Percentiles rank a stretch among this genome's conserved stretches.
Evolutionary conservation across 1,140 invertebrate genomes (phyloP).

Genomic region (Elysia chlorotica): DNA sequence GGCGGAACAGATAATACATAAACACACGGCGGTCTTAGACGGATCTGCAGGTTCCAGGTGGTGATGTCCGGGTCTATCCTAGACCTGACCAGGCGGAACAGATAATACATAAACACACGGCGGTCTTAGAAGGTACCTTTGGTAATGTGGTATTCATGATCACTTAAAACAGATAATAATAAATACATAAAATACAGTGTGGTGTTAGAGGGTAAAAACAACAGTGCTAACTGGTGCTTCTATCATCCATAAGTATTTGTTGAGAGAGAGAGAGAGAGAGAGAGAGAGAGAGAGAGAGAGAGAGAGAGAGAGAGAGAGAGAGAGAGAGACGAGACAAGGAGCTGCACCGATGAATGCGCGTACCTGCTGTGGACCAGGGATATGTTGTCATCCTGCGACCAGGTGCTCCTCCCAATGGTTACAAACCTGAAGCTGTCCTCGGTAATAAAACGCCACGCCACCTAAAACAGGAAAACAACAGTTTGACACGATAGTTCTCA

Average conservation of each 20-base stretch:
- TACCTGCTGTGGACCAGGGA: slow-evolving; percentile 56
- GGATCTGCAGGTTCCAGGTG: slow-evolving; percentile 30
- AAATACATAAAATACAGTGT: neutral
- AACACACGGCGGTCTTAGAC: slow-evolving; percentile 17
- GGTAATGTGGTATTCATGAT: neutral
- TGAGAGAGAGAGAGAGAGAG: neutral
- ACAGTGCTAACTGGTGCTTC: neutral
- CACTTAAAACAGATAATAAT: neutral
- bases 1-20: neutral
- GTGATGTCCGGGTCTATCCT: slow-evolving; percentile 4
- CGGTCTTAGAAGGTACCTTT: slow-evolving; percentile 17
- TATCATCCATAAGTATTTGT: neutral
- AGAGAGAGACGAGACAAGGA: neutral
- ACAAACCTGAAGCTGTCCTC: slow-evolving; percentile 29
- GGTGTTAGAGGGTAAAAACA: neutral
- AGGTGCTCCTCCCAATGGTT: slow-evolving; percentile 35
- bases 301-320: neutral
- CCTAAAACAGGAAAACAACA: slow-evolving; percentile 21
- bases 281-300: neutral
- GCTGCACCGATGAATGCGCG: slow-evolving; percentile 53
- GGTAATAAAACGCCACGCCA: slow-evolving; percentile 28
- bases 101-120: neutral
- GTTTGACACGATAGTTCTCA: too few species aligned
- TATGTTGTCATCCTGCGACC: slow-evolving; percentile 26
- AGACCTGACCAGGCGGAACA: neutral